phyloP scores from a whole-genome alignment of 1,140 invertebrate genomes.

The Helicoverpa zea region DNA sequence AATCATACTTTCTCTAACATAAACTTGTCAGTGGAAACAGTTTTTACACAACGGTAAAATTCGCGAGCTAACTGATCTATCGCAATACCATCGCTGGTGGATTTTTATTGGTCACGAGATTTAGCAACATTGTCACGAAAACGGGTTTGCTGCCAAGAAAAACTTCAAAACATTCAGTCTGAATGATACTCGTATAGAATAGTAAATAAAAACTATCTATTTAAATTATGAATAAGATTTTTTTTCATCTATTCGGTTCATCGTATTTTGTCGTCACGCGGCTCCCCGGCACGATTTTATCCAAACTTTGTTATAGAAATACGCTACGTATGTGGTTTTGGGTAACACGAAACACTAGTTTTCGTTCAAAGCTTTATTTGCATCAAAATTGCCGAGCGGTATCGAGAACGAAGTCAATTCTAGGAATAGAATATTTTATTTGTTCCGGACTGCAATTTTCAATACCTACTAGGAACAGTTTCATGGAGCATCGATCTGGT shows the following conservation, averaged over 20 bases:
- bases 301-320: not conserved
- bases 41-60: conserved; percentile 12
- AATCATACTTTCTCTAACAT: conserved; percentile 8
- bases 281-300: no score
- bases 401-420: not conserved
- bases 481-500: not conserved
- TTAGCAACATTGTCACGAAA: conserved; percentile 7
- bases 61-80: conserved; percentile 7
- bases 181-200: not conserved
- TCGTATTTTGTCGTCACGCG: no score
- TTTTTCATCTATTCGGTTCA: no score
- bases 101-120: conserved; percentile 31
- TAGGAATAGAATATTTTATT: conserved; percentile 13
- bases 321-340: not conserved
- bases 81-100: conserved; percentile 9
- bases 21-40: conserved; percentile 22
- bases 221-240: no score
- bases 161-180: not conserved
- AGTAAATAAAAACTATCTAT: no score
- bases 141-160: conserved; percentile 7
- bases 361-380: conserved; percentile 9
- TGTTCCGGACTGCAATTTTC: not conserved
- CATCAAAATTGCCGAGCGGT: conserved; percentile 5
- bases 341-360: not conserved
- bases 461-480: not conserved